phyloP scores from a whole-genome alignment of 2,113 vertebrate species.

The Crocuta crocuta region DNA sequence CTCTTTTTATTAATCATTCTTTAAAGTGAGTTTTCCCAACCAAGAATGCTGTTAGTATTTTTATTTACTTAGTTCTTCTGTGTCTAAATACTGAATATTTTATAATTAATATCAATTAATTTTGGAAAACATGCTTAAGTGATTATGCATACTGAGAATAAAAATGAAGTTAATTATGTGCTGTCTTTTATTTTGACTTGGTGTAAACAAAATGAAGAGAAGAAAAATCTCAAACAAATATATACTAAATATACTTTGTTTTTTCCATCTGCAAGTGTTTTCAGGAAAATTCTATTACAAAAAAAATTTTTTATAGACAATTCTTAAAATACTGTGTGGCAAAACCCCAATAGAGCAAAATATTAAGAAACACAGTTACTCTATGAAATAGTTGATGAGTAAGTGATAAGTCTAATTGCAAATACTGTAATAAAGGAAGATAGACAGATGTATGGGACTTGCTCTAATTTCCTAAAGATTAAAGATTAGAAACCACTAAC shows the following conservation, averaged over 20 bases:
- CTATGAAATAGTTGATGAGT: neutral
- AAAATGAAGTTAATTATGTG: neutral
- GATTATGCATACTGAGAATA: neutral
- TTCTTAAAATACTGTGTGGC: neutral
- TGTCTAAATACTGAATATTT: neutral
- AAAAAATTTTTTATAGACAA: neutral
- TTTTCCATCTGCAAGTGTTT: neutral
- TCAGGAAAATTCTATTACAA: neutral
- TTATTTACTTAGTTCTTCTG: neutral
- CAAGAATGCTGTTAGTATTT: neutral
- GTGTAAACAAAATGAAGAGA: neutral
- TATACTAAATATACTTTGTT: neutral
- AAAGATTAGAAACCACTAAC: conserved; percentile 5
- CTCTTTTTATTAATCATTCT: neutral
- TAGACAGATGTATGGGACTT: neutral
- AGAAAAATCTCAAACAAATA: neutral
- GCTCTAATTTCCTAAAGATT: conserved; percentile 25
- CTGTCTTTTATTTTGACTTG: neutral
- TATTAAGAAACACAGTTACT: neutral
- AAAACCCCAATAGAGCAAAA: neutral
- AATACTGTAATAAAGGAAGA: neutral
- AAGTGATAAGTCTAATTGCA: neutral
- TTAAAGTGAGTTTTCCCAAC: neutral
- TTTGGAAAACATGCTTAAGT: neutral
- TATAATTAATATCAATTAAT: neutral